Base-by-base conservation (phyloP, 1,140 invertebrate genomes). In the Lordiphosa mommai region DNA sequence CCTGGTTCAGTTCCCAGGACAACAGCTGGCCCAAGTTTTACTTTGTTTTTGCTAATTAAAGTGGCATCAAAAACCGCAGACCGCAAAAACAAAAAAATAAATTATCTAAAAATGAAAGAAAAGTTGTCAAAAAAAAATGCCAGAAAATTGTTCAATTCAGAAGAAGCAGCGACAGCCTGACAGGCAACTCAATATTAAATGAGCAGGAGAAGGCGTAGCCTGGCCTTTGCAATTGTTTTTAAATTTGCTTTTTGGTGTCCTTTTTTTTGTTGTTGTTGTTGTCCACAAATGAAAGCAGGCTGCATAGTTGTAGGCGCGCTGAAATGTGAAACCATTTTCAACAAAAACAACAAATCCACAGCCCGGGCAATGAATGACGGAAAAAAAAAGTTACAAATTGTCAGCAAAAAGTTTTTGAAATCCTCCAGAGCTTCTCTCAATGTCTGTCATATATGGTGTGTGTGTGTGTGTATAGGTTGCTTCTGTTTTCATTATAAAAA, bases 31-130 rank as follows among this genome's bases (percentile, higher is more conserved):
- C 37, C 27, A 20, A 41, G 32, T 10, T 23, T 38, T 52, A n/a
- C 55, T 49, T 48, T 65, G 61, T 43, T 67, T 80, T 74, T 46
- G 41, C 76, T 82, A 80, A 80, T 80, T 80, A 80, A 74, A 80
- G 51, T 56, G 56, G 49, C 76, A 66, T 74, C 53, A 77, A 47
- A 80, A 61, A 66, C 55, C 41, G 17, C 60, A 32, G 16, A 69
- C 61, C 61, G 61, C 66, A 61, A 50, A 51, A 52, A 29, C 10
- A 33, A 53, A 49, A 47, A 34, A 46, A 66, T 20, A 29, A 61
- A 36, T n/a, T n/a, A 30, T 4, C 9, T 14, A 46, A 8, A 12
- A 69, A 61, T 34, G 57, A 52, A 47, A 37, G 40, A 30, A 49
- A 55, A 61, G 16, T 43, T 13, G 36, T 12, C 20, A 34, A 50